A percentile compares a stretch with the other conserved stretches of the same genome.
These are phyloP conservation scores for Apis florea DNA, from an alignment of 1,140 invertebrate genomes.

Conservation along the genomic window DNA sequence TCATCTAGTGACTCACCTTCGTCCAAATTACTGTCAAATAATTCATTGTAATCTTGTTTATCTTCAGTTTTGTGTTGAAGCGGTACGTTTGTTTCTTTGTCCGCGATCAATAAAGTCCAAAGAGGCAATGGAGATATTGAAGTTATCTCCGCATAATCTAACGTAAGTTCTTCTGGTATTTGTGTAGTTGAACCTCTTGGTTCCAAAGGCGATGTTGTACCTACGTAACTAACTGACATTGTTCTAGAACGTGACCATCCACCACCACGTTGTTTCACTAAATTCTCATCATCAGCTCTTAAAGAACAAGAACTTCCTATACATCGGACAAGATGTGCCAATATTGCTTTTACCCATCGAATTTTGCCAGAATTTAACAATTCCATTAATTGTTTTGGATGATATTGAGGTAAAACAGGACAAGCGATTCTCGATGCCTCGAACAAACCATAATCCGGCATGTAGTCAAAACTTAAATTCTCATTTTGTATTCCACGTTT, in stretches of 20 bases:
- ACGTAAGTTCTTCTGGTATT: conserved; percentile 91
- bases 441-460: conserved; percentile 97
- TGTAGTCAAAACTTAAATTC: conserved; percentile 85
- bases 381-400: conserved; percentile 99
- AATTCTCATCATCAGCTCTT: conserved; percentile 84
- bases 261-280: conserved; percentile 74
- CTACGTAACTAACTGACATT: conserved; percentile 91
- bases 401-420: conserved; percentile 99
- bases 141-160: conserved; percentile 97
- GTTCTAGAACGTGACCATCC: conserved; percentile 92
- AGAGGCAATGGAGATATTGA: conserved; percentile 98
- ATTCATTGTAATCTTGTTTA: conserved; percentile 90
- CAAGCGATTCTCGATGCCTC: conserved; percentile 97
- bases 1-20: conserved; percentile 92
- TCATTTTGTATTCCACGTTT: conserved; percentile 83
- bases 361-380: conserved; percentile 99
- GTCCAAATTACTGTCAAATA: conserved; percentile 90
- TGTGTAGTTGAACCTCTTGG: conserved; percentile 82
- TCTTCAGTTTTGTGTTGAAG: conserved; percentile 74
- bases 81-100: conserved; percentile 86
- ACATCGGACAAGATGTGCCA: conserved; percentile 95
- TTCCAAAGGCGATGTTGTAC: conserved; percentile 82
- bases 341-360: conserved; percentile 97
- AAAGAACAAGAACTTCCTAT: conserved; percentile 86
- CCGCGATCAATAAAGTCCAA: conserved; percentile 96